These are phyloP conservation scores for Hystrix cristata DNA, from an alignment of 2,113 vertebrate genomes.

Conservation along the genomic window DNA sequence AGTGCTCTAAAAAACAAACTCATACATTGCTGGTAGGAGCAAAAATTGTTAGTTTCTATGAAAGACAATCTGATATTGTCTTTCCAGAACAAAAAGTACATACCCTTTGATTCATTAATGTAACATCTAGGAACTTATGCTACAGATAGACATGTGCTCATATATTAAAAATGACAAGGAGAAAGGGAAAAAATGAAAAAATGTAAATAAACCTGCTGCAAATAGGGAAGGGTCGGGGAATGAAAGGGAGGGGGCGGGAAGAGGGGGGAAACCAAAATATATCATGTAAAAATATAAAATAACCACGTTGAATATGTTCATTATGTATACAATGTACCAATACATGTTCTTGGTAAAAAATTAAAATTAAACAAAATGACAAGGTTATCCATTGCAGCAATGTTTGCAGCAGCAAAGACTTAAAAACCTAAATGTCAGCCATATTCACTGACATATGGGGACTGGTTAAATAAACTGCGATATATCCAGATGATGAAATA, in stretches of 20 bases:
- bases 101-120: constrained; percentile 33
- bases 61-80: constrained; percentile 41
- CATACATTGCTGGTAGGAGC: neutral
- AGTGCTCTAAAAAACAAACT: neutral
- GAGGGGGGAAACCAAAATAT: no score
- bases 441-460: neutral
- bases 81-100: constrained; percentile 60
- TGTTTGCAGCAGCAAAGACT: constrained; percentile 47
- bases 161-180: constrained; percentile 44
- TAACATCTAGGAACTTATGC: constrained; percentile 43
- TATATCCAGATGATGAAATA: constrained; percentile 16
- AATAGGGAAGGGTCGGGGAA: no score
- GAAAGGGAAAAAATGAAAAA: no score
- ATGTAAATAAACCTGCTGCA: no score
- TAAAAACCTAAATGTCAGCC: constrained; percentile 11
- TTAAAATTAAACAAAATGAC: neutral
- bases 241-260: no score
- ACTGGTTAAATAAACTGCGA: constrained; percentile 33
- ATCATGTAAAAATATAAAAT: no score
- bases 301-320: no score
- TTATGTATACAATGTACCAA: no score
- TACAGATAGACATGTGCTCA: neutral
- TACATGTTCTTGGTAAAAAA: no score
- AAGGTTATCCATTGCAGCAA: constrained; percentile 27
- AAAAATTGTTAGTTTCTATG: constrained; percentile 17